Base-by-base conservation (phyloP, 2,888 invertebrate genomes). In the Cabera pusaria region DNA sequence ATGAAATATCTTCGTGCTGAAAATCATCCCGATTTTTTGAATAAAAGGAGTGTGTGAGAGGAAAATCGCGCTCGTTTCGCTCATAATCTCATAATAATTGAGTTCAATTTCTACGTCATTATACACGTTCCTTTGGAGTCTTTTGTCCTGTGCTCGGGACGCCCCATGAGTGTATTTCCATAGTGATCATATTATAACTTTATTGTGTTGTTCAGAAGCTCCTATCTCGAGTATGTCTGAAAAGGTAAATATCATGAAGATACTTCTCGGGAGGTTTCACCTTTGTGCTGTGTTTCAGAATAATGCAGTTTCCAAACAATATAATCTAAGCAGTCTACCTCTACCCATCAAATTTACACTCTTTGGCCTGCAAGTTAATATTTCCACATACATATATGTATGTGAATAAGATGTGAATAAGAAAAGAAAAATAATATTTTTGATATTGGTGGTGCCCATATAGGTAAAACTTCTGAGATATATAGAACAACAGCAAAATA, bases 61-160 rank as follows among this genome's bases (percentile, higher is more conserved):
- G 58, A 62, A 61, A 60, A 52, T 12, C 55, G 47, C 57, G 53
- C 59, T 63, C 58, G 52, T 59, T 58, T 59, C 59, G 50, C 56
- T 63, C 60, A 59, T 66, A 71, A 69, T 38, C 25, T 29, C 28
- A 33, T 22, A 29, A 34, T 29, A 38, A 44, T 34, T 29, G 28
- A 64, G 69, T 64, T 67, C 63, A 66, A 69, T 67, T 67, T 58
- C 56, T 61, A 50, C 60, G 59, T 63, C 63, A 66, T 64, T 59
- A 56, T 54, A 47, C 33, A 58, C 64, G 60, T 61, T 61, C 53
- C 58, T 46, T 48, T 41, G 47, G 42, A 50, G 44, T 34, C 40
- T 42, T 47, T 32, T 52, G 50, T 45, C 41, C 49, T 44, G 17
- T 17, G 22, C 39, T 31, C 33, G 37, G 37, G 31, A 44, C 48